Base-by-base conservation (phyloP, 2,888 invertebrate species). In the Lasioglossum pauxillum region DNA sequence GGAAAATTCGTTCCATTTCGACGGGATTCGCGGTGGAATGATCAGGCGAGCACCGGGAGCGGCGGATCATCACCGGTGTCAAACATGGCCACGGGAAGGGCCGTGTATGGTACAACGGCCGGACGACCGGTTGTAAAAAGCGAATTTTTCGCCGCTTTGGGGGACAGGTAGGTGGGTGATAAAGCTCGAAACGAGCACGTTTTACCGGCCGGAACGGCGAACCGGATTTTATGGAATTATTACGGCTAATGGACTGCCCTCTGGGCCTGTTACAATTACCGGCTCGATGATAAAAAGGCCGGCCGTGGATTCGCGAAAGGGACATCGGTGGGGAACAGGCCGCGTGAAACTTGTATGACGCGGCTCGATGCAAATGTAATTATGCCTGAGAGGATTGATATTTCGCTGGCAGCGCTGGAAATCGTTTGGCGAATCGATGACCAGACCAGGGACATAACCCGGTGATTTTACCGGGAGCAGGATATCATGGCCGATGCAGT, bases 201-300 rank as follows among this genome's bases (percentile, higher is more conserved):
- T 88, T 90, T 82, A 78, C 80, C 83, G 80, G n/a, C 46, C 84
- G 23, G 82, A 74, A 81, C 77, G 80, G 69, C 60, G 77, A 72
- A 49, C 64, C 80, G 84, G 90, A 90, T 89, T 89, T 89, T 89
- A 89, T 90, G 90, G 90, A 89, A 89, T 89, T 89, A 89, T 89
- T 90, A 89, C 87, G 90, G 89, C 89, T 89, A 89, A 89, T 89
- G 89, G 89, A 89, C 86, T 88, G 76, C 75, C 90, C 89, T 79
- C 82, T 88, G 86, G 86, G 76, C 89, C 88, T 81, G 91, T 90
- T 89, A 88, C 90, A 90, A 89, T 90, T 89, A 89, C 86, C 53
- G 44, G 81, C 75, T 73, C 80, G 81, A 84, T 88, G 84, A 89
- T 88, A 89, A 85, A 89, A 89, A 87, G 75, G 64, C 27, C 46